Base-by-base conservation (phyloP, 2,888 invertebrate species). In the Mythimna pallens region DNA sequence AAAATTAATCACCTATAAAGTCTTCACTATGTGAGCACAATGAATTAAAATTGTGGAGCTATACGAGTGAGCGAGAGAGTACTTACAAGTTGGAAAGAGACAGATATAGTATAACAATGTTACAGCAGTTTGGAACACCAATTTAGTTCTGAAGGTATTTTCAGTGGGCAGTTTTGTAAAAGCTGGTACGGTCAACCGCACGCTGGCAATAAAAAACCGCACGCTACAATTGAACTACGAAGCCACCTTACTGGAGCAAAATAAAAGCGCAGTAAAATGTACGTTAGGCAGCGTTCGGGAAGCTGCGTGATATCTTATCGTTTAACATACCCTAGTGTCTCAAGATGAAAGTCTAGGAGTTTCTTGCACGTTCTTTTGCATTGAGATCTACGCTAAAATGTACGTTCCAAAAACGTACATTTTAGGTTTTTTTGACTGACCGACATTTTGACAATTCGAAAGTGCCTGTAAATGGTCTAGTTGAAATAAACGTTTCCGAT, bases 121-220 rank as follows among this genome's bases (percentile, higher is more conserved):
- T 84, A 86, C 73, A 73, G 68, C 68, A 76, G 74, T 82, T 80
- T 14, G 72, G 69, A 80, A 78, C 74, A 79, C 70, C 77, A 83
- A 87, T 88, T 88, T 82, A 65, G 74, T 64, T 30, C 69, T 62
- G 74, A 70, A 78, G 75, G 69, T 78, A 73, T 82, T 80, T 77
- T 61, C 54, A 71, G 61, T 78, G 62, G 62, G 65, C 69, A 71
- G 70, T 82, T 84, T 74, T 70, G 72, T 76, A 84, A 80, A 67
- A 22, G 54, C 70, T 64, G 25, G 74, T 66, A 72, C 70, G 14
- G 52, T 57, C 50, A 63, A n/a, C 57, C 55, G 58, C 30, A n/a
- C 10, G 6, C 25, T 2, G 12, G n/a, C 20, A n/a, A 34, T 22
- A 12, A n/a, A n/a, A n/a, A 63, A n/a, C 57, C 55, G 58, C 30